A percentile compares a stretch with the other conserved stretches of the same genome.
phyloP scores from a whole-genome alignment of 2,797 vertebrate species.

The Sebastes hubbsi region DNA sequence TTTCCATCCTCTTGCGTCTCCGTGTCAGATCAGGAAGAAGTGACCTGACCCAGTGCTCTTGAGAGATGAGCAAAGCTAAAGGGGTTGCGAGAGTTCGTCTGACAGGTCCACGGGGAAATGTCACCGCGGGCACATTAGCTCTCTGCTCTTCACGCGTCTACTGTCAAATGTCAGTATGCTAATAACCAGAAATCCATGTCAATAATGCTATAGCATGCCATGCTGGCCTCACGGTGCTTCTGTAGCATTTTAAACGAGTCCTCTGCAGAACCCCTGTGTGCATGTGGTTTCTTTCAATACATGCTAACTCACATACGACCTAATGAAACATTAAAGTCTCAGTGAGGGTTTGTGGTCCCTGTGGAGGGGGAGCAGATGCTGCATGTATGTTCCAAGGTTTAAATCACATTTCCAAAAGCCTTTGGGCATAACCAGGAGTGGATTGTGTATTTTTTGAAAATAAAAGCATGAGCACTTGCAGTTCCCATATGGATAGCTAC shows the following conservation, averaged over 20 bases:
- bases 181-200: conserved; percentile 55
- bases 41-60: conserved; percentile 48
- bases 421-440: conserved; percentile 22
- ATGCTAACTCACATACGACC: conserved; percentile 41
- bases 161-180: conserved; percentile 68
- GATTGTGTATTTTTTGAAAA: conserved; percentile 34
- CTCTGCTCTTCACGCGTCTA: conserved; percentile 38
- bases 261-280: conserved; percentile 5
- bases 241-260: conserved; percentile 16
- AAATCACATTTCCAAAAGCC: conserved; percentile 51
- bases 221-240: background rate
- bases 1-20: conserved; percentile 38
- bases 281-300: conserved; percentile 20
- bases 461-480: background rate
- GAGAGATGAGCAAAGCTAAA: conserved; percentile 61
- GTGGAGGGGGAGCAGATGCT: conserved; percentile 60
- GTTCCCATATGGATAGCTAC: conserved; percentile 5
- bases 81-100: conserved; percentile 58
- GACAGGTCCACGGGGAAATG: conserved; percentile 55
- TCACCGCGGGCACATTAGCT: conserved; percentile 57
- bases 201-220: conserved; percentile 27
- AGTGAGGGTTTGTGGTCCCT: conserved; percentile 49
- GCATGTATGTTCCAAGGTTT: conserved; percentile 52
- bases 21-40: conserved; percentile 47
- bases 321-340: conserved; percentile 69